Evolutionary conservation across 2,797 vertebrate genomes (phyloP), one percentile per base, ranked within the genome.

Genomic region (Nyctibius grandis): DNA sequence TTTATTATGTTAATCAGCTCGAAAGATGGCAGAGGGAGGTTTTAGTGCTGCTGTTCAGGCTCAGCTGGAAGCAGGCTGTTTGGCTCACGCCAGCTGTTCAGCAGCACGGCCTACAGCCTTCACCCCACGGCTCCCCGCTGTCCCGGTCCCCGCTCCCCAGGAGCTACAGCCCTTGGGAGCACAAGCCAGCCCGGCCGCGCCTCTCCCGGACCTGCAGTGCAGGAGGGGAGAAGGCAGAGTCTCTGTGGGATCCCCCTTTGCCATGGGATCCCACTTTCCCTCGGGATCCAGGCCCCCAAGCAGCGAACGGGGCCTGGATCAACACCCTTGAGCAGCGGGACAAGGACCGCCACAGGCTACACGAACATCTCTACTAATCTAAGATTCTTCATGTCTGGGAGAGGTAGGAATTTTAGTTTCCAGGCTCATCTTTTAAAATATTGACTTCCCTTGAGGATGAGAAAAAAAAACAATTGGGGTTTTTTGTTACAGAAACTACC

Each of bases 101-200:
- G 2, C 3, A 6, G 3, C n/a, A 7, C 8, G 2, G 51, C 15
- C 63, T 28, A 4, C 47, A 28, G 78, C 61, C 60, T 23, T 28
- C 16, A 0, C 31, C 4, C 9, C 8, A 5, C 34, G 25, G 28
- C 60, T 6, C 7, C 28, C 29, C 5, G 79, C 79, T 7, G 54
- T 6, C 3, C 0, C 2, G 34, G 25, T 11, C 77, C 38, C n/a
- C 4, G 7, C 23, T 10, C 15, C 6, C 7, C 9, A 2, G 18
- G 20, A 57, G 45, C 54, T 33, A 2, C 8, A 0, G 64, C 5
- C 4, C 50, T 9, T 1, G 5, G 1, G 31, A 22, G 40, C n/a
- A 9, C 25, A 1, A 14, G 38, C 64, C 72, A 48, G n/a, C 21
- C 15, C 4, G 2, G 22, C 34, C 15, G 38, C 45, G 11, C n/a